Evolutionary conservation across 35 echinoderm and acorn worm genomes (phyloP).

Genomic region (Heliocidaris erythrogramma): DNA sequence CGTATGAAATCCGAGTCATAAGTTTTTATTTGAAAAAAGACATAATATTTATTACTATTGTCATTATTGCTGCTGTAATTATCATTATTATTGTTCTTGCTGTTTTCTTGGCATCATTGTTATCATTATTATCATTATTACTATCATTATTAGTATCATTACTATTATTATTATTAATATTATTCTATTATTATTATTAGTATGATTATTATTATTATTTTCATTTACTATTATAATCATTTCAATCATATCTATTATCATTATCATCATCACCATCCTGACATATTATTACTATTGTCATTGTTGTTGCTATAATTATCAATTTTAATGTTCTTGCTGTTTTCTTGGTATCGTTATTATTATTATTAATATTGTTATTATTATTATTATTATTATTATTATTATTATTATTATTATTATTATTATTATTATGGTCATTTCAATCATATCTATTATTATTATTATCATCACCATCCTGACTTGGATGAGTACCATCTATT

Average conservation of each 20-base stretch:
- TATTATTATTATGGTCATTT: constrained; percentile 21
- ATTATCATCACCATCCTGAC: neutral
- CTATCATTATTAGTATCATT: neutral
- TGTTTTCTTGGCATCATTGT: neutral
- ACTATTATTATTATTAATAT: constrained; percentile 9
- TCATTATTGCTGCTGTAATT: neutral
- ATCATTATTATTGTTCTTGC: neutral
- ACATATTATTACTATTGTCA: neutral
- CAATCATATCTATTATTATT: neutral
- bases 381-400: constrained; percentile 35
- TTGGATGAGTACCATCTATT: neutral
- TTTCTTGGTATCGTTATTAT: neutral
- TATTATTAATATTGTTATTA: neutral
- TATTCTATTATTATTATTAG: constrained; percentile 41
- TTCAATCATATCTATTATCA: neutral
- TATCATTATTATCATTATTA: neutral
- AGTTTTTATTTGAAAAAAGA: too few species aligned
- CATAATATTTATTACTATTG: neutral
- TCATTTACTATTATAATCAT: too few species aligned
- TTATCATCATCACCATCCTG: neutral
- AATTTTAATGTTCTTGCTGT: neutral
- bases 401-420: constrained; percentile 40
- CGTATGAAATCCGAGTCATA: too few species aligned
- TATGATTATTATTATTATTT: constrained; percentile 44
- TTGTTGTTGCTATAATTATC: too few species aligned